Base-by-base conservation (phyloP, 2,113 vertebrate species). In the Micromys minutus region DNA sequence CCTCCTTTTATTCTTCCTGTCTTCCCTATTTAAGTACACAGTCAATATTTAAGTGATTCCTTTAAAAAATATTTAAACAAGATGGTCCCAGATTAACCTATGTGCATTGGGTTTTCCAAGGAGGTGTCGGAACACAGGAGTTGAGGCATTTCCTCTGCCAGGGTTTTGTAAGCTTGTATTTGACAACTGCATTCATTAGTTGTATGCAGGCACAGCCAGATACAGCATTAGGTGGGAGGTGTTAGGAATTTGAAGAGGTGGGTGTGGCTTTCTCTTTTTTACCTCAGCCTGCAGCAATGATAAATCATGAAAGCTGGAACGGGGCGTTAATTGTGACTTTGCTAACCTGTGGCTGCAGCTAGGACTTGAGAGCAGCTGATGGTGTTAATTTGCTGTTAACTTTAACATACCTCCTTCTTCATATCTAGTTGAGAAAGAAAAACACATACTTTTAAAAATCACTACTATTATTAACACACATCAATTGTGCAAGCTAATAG, bases 321-420 rank as follows among this genome's bases (percentile, higher is more conserved):
- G 74, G 45, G 45, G 55, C 0, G 0, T 79, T 94, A 76, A 93
- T 80, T 47, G 79, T 19, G 39, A 57, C n/a, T 69, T 75, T 80
- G 61, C 79, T 74, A 74, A 85, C 94, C 84, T 85, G 79, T 36
- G 84, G 26, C 75, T 90, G 61, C 74, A 88, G 69, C 93, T 85
- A 79, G 75, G 86, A 80, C 12, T 87, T n/a, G 47, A 36, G 61
- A 94, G 71, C 8, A 87, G 52, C 84, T 26, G 29, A 39, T 17
- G 74, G 86, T 91, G 94, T 74, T 89, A 91, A 94, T 90, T 87
- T 90, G 91, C 93, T 95, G 63, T 79, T 65, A 76, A n/a, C 89
- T 76, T 92, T 80, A 55, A 61, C 69, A 21, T 2, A 9, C 59
- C 31, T 61, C 45, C 72, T 72, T 83, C 36, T 90, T 7, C 87